A percentile compares a stretch with the other conserved stretches of the same genome.
phyloP scores from a whole-genome alignment of 2,888 invertebrate genomes.

The Pterobdella sp. region DNA sequence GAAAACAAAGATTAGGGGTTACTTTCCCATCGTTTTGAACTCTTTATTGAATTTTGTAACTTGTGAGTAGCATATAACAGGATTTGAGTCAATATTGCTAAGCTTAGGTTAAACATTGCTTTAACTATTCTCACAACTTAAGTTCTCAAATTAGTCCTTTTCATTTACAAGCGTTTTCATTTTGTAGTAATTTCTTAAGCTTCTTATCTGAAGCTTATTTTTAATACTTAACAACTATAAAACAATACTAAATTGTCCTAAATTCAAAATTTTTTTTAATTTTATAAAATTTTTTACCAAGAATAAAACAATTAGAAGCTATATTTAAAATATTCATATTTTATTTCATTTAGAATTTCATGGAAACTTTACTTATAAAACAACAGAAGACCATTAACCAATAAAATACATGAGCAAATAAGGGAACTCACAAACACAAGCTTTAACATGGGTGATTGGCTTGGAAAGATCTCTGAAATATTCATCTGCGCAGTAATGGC shows the following conservation, averaged over 20 bases:
- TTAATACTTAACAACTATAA: neutral
- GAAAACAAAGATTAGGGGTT: no score
- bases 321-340: neutral
- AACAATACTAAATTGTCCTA: neutral
- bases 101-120: neutral
- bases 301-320: no score
- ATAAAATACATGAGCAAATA: constrained; percentile 45
- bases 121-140: neutral
- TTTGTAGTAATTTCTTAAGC: neutral
- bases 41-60: no score
- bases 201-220: neutral
- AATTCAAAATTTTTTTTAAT: no score
- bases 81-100: constrained; percentile 11
- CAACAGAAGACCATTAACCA: neutral
- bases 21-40: no score
- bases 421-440: constrained; percentile 79
- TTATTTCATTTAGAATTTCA: neutral
- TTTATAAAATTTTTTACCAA: no score
- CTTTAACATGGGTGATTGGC: constrained; percentile 84
- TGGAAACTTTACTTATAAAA: neutral
- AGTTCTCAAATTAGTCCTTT: neutral
- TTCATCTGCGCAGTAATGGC: constrained; percentile 95
- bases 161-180: neutral
- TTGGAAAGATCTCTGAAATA: constrained; percentile 86
- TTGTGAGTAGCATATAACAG: no score